A percentile compares a stretch with the other conserved stretches of the same genome.
These are phyloP conservation scores for Danaus chrysippus DNA, from an alignment of 2,888 invertebrate genomes.

Conservation along the genomic window DNA sequence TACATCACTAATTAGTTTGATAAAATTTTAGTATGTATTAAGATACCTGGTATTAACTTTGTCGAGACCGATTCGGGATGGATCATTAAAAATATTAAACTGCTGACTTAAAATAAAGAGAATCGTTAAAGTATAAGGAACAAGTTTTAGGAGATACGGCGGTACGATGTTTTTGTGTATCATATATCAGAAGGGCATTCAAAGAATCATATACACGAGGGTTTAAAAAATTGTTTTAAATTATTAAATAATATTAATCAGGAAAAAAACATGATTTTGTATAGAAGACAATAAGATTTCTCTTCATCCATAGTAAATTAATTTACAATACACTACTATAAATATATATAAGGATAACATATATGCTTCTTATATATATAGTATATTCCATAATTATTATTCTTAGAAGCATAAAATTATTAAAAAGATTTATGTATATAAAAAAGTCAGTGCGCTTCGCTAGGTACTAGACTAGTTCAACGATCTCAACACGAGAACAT, in stretches of 20 bases:
- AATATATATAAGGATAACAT: no score
- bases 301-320: no score
- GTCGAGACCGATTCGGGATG: slow-evolving; percentile 54
- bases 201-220: no score
- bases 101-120: slow-evolving; percentile 47
- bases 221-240: no score
- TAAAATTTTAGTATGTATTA: no score
- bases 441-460: slow-evolving; percentile 15
- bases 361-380: background rate
- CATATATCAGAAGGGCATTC: background rate
- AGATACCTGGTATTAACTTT: slow-evolving; percentile 10
- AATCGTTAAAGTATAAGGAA: slow-evolving; percentile 42
- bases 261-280: no score
- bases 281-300: no score
- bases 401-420: slow-evolving; percentile 1
- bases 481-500: slow-evolving; percentile 34
- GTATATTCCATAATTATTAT: background rate
- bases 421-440: slow-evolving; percentile 15
- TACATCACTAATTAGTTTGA: no score
- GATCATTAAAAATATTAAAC: slow-evolving; percentile 57
- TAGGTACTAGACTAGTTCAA: slow-evolving; percentile 22
- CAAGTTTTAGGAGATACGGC: slow-evolving; percentile 24
- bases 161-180: background rate
- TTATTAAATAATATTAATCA: no score
- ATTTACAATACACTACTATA: no score